Base-by-base conservation (phyloP, 2,888 invertebrate genomes). In the Philopedon plagiatum region DNA sequence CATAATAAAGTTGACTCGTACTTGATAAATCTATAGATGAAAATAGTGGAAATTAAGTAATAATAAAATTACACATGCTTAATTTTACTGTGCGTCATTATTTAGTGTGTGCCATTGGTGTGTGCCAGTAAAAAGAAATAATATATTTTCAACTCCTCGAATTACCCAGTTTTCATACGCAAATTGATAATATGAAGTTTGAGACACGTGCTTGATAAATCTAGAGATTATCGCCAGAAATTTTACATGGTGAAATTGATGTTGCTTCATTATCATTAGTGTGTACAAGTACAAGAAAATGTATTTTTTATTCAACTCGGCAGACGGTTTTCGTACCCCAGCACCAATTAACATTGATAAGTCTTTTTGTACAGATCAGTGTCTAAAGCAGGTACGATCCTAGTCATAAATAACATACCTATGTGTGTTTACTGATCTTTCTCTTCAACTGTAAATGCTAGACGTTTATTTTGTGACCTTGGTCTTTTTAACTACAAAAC, bases 281-380 rank as follows among this genome's bases (percentile, higher is more conserved):
- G 26, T 51, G 9, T 26, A 5, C 13, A 18, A 54, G 8, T 9
- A 23, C 5, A 9, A 29, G 29, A 21, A 60, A 60, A 60, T 60
- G 60, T 60, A 60, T 60, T 39, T 60, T 60, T 60, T 60, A 13
- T 44, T 60, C 41, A 60, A 44, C 29, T 44, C 60, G 4, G 15
- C 60, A 11, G 41, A 41, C n/a, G n/a, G 13, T 21, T 9, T 41
- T 44, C 39, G 41, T 26, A 41, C 26, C 11, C 60, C 60, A 41
- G 44, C n/a, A n/a, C n/a, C n/a, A 44, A 41, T n/a, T 26, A n/a
- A n/a, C 15, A 65, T 63, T 46, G 70, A 72, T 60, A 74, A 64
- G 67, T 70, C 69, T 29, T 75, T 75, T 29, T 77, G 77, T 71
- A 56, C 68, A 4, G 62, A 71, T 37, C 62, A 73, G 11, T 77